Conservation (phyloP, 2,888 invertebrate species). For the Apotomis betuletana region DNA sequence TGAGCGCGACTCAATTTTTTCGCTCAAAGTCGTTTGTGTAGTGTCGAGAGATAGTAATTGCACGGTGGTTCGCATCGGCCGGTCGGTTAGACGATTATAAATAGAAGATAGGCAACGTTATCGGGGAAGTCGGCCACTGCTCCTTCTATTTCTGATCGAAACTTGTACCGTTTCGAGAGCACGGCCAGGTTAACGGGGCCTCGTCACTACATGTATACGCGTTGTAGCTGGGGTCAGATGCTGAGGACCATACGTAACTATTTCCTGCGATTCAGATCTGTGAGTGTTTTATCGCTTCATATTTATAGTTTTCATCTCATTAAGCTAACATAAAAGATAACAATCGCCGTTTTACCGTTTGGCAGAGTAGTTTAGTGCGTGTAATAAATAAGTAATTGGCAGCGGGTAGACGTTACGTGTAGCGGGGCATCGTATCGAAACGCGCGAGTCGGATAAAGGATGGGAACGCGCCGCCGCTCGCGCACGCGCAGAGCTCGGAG, state of each 20-base stretch:
- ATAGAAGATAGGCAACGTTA: slow-evolving; percentile 70
- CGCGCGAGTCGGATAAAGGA: slow-evolving; percentile 12
- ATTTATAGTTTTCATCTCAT: slow-evolving; percentile 11
- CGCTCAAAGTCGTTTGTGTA: slow-evolving; percentile 58
- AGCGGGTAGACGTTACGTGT: slow-evolving; percentile 22
- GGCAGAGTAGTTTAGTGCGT: slow-evolving; percentile 32
- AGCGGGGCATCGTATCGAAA: slow-evolving; percentile 13
- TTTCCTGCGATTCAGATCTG: slow-evolving; percentile 48
- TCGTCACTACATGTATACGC: slow-evolving; percentile 58
- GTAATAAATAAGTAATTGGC: slow-evolving; percentile 37
- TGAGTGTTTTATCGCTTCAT: slow-evolving; percentile 44
- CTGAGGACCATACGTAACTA: slow-evolving; percentile 57
- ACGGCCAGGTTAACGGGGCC: slow-evolving; percentile 62
- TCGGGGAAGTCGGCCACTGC: slow-evolving; percentile 70
- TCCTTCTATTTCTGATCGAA: slow-evolving; percentile 74
- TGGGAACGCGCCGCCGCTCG: slow-evolving; percentile 31
- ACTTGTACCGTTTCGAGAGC: slow-evolving; percentile 69
- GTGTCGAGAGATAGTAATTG: slow-evolving; percentile 62
- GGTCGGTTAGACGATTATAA: slow-evolving; percentile 64
- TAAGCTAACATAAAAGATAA: slow-evolving; percentile 9
- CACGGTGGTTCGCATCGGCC: slow-evolving; percentile 62
- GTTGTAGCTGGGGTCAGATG: slow-evolving; percentile 62
- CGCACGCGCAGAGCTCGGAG: slow-evolving; percentile 10
- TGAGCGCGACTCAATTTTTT: slow-evolving; percentile 52
- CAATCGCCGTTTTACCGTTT: slow-evolving; percentile 21